Evolutionary conservation across 1,140 invertebrate species (phyloP), one percentile per base, ranked within the genome.

Genomic region (Drosophila paulistorum): DNA sequence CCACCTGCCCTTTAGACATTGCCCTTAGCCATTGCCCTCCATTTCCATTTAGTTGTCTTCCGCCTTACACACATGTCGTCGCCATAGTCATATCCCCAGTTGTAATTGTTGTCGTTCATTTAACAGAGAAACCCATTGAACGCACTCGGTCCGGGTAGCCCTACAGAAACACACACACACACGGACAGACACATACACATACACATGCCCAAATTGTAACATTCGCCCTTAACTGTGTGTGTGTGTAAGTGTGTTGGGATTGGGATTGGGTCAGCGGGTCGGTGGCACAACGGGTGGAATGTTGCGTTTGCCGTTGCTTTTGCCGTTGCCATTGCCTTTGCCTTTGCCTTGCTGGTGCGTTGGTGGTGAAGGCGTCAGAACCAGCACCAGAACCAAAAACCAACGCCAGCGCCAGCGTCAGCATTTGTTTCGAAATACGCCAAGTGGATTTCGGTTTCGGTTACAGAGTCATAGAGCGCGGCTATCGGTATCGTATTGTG

Each of bases 181-280:
- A 30, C 30, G 7, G 30, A 30, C 20, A 76, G 17, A 61, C 30
- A 60, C 35, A 45, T 33, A 63, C 42, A 45, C 45, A 48, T 45
- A 45, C n/a, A 45, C 9, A 51, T 23, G 6, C 17, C 20, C 17
- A 51, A 51, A 51, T 23, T 51, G 62, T 64, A 51, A 45, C 23
- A 33, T 55, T 67, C 51, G 68, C 35, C 37, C 51, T 55, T 72
- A 67, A 37, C 23, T 63, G 41, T 45, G 33, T 63, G 65, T 78
- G 64, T 58, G 58, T 57, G 67, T 68, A 60, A 64, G 57, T 64
- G 57, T 64, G 65, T 67, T 62, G 51, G 60, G 35, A 14, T 73
- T 80, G 66, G 81, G 81, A 84, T 85, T 87, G 79, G 83, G 83
- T 87, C 83, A 86, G 82, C 83, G 83, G 83, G 79, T 87, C 81